Conservation (phyloP, 2,113 vertebrate species). For the Otis tarda region DNA sequence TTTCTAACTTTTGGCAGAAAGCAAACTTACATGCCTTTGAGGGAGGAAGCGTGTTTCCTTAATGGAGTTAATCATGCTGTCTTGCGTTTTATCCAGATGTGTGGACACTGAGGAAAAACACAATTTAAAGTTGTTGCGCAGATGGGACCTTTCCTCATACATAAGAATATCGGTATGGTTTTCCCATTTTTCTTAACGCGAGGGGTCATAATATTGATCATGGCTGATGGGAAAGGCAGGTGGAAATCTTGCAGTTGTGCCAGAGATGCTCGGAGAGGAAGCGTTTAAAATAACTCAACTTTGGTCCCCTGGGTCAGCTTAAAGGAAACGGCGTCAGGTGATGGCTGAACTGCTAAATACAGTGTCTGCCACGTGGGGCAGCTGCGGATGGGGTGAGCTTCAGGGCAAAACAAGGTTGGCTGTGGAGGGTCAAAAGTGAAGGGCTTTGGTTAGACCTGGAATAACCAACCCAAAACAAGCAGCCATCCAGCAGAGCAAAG, state of each 20-base stretch:
- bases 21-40: neutral
- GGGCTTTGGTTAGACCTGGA: neutral
- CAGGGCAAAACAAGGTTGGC: neutral
- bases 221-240: conserved; percentile 40
- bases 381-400: neutral
- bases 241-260: neutral
- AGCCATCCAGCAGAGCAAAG: neutral
- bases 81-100: neutral
- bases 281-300: conserved; percentile 47
- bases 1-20: neutral
- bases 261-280: conserved; percentile 31
- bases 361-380: neutral
- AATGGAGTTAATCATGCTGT: neutral
- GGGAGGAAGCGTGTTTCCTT: neutral
- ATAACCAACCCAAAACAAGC: neutral
- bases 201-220: neutral
- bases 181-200: neutral
- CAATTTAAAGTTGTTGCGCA: neutral
- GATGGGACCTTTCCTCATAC: neutral
- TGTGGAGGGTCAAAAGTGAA: neutral
- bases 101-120: neutral
- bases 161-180: neutral
- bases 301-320: neutral
- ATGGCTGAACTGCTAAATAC: neutral
- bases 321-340: neutral